Percentiles rank a stretch among this genome's conserved stretches.
These are phyloP conservation scores for Eulimnadia texana DNA, from an alignment of 1,140 invertebrate genomes.

Conservation along the genomic window DNA sequence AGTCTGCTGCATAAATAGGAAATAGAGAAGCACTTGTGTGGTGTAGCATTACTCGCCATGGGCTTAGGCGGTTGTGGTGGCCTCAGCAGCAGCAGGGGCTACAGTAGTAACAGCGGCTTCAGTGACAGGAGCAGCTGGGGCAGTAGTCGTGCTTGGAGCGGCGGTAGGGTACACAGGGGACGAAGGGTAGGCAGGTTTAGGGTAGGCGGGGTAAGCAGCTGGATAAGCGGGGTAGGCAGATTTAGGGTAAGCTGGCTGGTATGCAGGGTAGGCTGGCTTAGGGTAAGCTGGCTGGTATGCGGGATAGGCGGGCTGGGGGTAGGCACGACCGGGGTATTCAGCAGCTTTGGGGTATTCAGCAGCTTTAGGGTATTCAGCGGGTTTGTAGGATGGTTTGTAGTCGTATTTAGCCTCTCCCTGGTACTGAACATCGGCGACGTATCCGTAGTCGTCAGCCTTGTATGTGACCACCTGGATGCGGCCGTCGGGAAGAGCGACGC, in stretches of 20 bases:
- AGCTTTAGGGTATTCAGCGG: background rate
- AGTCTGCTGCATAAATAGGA: too few species aligned
- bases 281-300: slow-evolving; percentile 5
- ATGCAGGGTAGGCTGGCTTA: background rate
- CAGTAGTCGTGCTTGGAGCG: background rate
- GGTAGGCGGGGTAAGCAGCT: background rate
- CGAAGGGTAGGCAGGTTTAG: background rate
- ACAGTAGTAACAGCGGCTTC: too few species aligned
- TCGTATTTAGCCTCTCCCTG: slow-evolving; percentile 51
- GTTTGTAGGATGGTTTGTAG: slow-evolving; percentile 24
- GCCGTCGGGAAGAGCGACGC: slow-evolving; percentile 58
- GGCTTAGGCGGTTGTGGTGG: background rate
- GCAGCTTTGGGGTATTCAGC: background rate
- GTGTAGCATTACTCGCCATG: too few species aligned
- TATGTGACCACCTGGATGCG: slow-evolving; percentile 25
- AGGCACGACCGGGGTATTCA: background rate
- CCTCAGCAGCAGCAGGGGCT: background rate
- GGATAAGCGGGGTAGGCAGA: background rate
- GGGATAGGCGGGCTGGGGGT: background rate
- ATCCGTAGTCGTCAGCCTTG: slow-evolving; percentile 32
- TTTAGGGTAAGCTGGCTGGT: too few species aligned
- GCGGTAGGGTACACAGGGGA: background rate
- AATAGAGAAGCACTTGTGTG: too few species aligned
- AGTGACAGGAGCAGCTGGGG: background rate
- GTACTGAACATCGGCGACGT: slow-evolving; percentile 59